Evolutionary conservation across 2,797 vertebrate species (phyloP), one percentile per base, ranked within the genome.

Genomic region (Jordanella pulchra): DNA sequence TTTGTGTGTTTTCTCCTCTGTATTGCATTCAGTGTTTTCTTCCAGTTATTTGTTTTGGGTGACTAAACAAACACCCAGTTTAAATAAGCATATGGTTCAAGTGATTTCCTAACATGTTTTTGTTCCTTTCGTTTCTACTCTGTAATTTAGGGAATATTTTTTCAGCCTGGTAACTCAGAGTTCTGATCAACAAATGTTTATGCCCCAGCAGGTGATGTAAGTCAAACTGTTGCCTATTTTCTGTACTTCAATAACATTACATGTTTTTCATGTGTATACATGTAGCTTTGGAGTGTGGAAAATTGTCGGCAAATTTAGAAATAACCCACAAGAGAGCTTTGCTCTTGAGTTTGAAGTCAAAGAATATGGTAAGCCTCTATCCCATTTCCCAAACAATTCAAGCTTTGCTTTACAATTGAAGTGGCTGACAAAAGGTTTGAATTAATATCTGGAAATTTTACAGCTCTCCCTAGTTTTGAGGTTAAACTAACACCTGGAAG

Each of bases 341-440:
- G 89, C 79, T 0, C 25, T 94, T 2, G 86, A 94, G 2, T 96
- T 97, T 51, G 96, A 97, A 50, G 96, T 97, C 81, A 97, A 95
- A 89, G 95, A 97, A 68, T 97, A 97, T 0, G 96, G 96, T 97
- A 55, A 78, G 77, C 53, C 28, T 30, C 1, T 71, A 21, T 64
- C 48, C 13, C 21, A n/a, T 4, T 28, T 21, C 25, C 25, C 25
- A 23, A 47, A 7, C 5, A 27, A 44, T 10, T 7, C 44, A 63
- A 51, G 2, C 5, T 15, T n/a, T 23, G 2, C 1, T 51, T 56
- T 71, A 65, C 0, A 1, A 3, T 0, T 51, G 0, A 55, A 15
- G 63, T 2, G 15, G 56, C 42, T 63, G 14, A 32, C 0, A 73
- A 60, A 25, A 44, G 68, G 58, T 30, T 2, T 7, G 25, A 7